Evolutionary conservation across 2,113 vertebrate genomes (phyloP).

Genomic region (Nanorana parkeri): DNA sequence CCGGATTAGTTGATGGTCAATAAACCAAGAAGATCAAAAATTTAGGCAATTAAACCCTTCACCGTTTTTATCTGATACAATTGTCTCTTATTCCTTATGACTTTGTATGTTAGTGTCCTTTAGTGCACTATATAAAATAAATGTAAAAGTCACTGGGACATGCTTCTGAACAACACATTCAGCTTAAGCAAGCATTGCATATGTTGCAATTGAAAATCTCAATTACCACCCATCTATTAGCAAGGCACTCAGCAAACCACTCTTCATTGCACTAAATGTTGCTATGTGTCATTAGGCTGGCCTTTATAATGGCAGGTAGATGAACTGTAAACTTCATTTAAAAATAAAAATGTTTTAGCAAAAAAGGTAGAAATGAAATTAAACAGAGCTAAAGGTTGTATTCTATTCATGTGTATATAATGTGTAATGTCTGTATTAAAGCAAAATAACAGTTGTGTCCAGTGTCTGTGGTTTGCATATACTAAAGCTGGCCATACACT

Average conservation of each 20-base stretch:
- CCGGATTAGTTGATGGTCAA: slow-evolving; percentile 62
- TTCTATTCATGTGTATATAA: too few relatives aligned
- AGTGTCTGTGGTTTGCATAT: too few relatives aligned
- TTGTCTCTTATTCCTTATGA: not conserved
- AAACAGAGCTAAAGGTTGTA: not conserved
- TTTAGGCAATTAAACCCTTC: slow-evolving; percentile 38
- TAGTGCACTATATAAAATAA: slow-evolving; percentile 19
- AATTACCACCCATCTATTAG: slow-evolving; percentile 28
- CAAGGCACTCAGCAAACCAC: not conserved
- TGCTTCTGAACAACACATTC: slow-evolving; percentile 10
- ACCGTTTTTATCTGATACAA: slow-evolving; percentile 12
- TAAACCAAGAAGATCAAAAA: slow-evolving; percentile 54
- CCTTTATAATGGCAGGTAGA: slow-evolving; percentile 14
- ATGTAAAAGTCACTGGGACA: slow-evolving; percentile 10
- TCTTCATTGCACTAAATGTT: not conserved
- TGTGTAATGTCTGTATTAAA: too few relatives aligned
- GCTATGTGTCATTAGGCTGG: slow-evolving; percentile 14
- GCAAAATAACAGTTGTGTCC: too few relatives aligned
- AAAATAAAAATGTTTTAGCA: not conserved
- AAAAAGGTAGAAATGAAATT: not conserved
- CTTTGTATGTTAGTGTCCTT: not conserved
- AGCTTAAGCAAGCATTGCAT: slow-evolving; percentile 25
- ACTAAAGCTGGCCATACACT: too few relatives aligned
- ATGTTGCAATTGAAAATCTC: not conserved
- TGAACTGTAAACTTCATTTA: slow-evolving; percentile 33